These are phyloP conservation scores for Formicarius rufipectus DNA, from an alignment of 2,113 vertebrate genomes.

Conservation along the genomic window DNA sequence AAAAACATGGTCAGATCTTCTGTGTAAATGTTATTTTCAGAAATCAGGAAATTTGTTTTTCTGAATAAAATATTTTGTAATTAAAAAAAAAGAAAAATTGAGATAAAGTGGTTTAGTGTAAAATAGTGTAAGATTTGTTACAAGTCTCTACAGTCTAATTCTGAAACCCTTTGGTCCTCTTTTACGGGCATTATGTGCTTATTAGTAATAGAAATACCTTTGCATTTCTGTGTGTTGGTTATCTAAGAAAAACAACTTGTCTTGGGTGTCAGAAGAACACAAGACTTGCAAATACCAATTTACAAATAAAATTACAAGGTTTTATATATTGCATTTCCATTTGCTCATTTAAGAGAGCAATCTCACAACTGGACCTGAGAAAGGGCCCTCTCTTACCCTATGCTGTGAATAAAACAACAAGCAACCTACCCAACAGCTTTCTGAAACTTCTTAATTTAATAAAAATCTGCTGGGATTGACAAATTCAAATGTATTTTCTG, in stretches of 20 bases:
- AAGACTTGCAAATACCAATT: not conserved
- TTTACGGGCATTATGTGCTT: not conserved
- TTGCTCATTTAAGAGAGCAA: not conserved
- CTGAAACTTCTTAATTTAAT: not conserved
- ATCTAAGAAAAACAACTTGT: not conserved
- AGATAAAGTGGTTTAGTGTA: not conserved
- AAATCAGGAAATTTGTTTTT: not conserved
- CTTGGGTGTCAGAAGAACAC: not conserved
- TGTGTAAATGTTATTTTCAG: not conserved
- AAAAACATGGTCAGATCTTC: not conserved
- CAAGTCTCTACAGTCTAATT: not conserved
- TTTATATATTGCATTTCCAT: not conserved
- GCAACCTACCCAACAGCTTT: not conserved
- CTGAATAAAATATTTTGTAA: not conserved
- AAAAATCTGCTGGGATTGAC: not conserved
- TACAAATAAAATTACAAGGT: not conserved
- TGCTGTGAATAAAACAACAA: not conserved
- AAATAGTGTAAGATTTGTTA: conserved; percentile 4
- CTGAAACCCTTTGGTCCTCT: conserved; percentile 14
- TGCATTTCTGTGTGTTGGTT: not conserved
- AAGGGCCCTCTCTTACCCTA: not conserved
- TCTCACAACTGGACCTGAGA: not conserved
- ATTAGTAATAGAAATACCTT: not conserved
- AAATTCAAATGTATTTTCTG: not conserved
- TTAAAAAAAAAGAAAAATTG: not conserved